Evolutionary conservation across 2,888 invertebrate species (phyloP), one percentile per base, ranked within the genome.

Genomic region (Harmothoe impar): DNA sequence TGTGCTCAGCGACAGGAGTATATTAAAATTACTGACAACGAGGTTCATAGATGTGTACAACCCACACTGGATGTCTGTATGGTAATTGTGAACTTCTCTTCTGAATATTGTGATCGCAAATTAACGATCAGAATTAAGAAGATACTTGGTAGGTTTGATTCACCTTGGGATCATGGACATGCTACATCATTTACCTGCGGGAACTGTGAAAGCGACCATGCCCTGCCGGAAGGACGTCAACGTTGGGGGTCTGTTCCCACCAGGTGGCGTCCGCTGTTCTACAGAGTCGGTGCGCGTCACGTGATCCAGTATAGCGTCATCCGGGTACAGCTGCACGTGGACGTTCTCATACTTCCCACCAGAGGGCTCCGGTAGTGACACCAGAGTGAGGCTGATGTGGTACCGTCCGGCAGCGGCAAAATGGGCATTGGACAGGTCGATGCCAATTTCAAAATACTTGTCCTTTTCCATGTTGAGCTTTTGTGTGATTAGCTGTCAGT

Each of bases 201-300:
- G 95, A 43, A 94, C 92, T 72, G 93, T 92, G 91, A 94, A 95
- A n/a, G 93, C 93, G 89, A 94, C 94, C 51, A 92, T 92, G 77
- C 93, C 93, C 81, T 94, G 93, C 54, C 93, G 92, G 86, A 94
- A 94, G 29, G 25, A 15, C 3, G 25, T 25, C 31, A 72, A 3
- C 17, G 25, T 29, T 29, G 72, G 31, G 15, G 72, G 77, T 90
- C 91, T 78, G 92, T 92, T 25, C 51, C 29, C 17, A 94, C 90
- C 29, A 93, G 20, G 93, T 91, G 29, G 93, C 92, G 68, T 93
- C 93, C 62, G 92, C 93, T 62, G 90, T 84, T 94, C 94, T 0
- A 93, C 93, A 17, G 93, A 93, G 89, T 94, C 94, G 17, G 94
- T 94, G 85, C 93, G 91, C 0, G 92, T 93, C 85, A 94, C 93